phyloP scores from a whole-genome alignment of 2,113 vertebrate genomes.

The Micromys minutus region DNA sequence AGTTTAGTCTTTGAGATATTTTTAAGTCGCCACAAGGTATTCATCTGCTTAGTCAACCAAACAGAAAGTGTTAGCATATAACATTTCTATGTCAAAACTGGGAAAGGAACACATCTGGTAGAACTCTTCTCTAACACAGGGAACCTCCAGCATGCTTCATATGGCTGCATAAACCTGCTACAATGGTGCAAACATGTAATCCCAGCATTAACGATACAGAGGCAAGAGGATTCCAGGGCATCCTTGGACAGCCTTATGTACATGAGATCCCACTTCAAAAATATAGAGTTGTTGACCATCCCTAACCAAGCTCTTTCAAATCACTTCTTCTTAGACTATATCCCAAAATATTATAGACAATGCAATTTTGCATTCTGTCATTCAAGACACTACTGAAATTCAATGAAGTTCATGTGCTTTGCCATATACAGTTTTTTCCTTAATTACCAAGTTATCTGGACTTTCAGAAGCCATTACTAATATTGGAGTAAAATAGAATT shows the following conservation, averaged over 20 bases:
- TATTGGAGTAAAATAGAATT: neutral
- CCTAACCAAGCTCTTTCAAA: neutral
- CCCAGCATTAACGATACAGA: neutral
- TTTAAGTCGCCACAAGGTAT: neutral
- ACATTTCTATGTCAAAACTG: neutral
- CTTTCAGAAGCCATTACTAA: neutral
- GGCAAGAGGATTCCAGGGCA: neutral
- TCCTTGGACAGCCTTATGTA: neutral
- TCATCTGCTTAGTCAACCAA: neutral
- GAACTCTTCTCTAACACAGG: no score
- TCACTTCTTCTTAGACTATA: neutral
- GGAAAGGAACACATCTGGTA: no score
- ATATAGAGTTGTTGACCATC: no score
- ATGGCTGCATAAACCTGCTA: no score
- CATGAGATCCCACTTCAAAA: neutral
- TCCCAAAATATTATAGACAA: neutral
- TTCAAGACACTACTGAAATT: neutral
- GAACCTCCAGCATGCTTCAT: no score
- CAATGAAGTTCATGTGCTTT: neutral
- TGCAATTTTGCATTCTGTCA: neutral
- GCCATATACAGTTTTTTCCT: neutral
- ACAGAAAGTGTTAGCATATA: neutral
- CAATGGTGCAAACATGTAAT: no score
- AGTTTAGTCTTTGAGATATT: neutral
- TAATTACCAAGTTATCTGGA: neutral